Evolutionary conservation across 2,113 vertebrate species (phyloP).

Genomic region (Pollimyrus isidori): DNA sequence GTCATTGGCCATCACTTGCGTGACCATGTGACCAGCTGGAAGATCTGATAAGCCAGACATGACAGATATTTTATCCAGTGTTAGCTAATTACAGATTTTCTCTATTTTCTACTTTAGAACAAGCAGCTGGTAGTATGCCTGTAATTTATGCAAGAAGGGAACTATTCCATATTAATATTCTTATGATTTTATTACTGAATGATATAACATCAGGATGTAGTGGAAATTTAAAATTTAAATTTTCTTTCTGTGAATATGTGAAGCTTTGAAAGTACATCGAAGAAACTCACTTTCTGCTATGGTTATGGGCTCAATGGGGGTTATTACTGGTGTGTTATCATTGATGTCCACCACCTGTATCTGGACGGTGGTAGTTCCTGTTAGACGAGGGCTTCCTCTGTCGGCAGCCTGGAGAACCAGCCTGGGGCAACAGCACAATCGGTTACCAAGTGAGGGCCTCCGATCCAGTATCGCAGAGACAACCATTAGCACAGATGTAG

Average conservation of each 20-base stretch:
- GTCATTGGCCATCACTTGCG: slow-evolving; percentile 69
- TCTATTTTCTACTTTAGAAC: slow-evolving; percentile 4
- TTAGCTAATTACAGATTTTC: not conserved
- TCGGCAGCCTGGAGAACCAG: slow-evolving; percentile 77
- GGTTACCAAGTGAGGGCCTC: not conserved
- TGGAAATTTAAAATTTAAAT: not conserved
- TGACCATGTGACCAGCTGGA: slow-evolving; percentile 68
- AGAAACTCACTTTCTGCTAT: slow-evolving; percentile 76
- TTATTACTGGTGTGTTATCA: slow-evolving; percentile 75
- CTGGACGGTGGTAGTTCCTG: slow-evolving; percentile 59
- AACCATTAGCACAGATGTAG: not conserved
- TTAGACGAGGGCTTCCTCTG: slow-evolving; percentile 71
- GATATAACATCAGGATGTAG: not conserved
- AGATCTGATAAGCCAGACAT: slow-evolving; percentile 60
- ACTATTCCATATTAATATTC: not conserved
- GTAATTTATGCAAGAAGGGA: not conserved
- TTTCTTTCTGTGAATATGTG: not conserved
- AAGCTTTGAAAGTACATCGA: not conserved
- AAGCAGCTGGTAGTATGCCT: not conserved
- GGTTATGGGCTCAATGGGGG: slow-evolving; percentile 58
- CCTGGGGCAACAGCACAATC: slow-evolving; percentile 47
- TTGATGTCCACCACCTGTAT: slow-evolving; percentile 82
- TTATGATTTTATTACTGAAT: not conserved
- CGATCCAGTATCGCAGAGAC: not conserved
- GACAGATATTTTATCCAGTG: not conserved